phyloP scores from a whole-genome alignment of 2,113 vertebrate species.

The Geococcyx californianus region DNA sequence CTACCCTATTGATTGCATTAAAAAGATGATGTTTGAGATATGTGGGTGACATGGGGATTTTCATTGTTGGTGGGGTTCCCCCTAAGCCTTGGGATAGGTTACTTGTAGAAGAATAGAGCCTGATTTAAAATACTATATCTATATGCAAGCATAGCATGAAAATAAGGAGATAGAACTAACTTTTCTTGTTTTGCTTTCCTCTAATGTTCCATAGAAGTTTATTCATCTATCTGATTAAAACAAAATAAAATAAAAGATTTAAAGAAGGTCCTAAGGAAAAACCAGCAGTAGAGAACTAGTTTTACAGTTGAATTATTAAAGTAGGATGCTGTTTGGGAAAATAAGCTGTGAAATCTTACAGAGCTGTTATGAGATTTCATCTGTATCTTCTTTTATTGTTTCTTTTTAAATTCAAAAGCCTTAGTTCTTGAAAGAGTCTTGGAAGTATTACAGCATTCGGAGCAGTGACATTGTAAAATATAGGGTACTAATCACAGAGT shows the following conservation, averaged over 20 bases:
- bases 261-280: not conserved
- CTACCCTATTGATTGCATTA: not conserved
- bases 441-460: constrained; percentile 38
- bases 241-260: not conserved
- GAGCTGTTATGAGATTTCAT: constrained; percentile 31
- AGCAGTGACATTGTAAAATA: constrained; percentile 66
- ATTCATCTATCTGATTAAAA: constrained; percentile 23
- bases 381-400: constrained; percentile 42
- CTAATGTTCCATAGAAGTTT: not conserved
- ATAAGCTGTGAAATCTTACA: constrained; percentile 38
- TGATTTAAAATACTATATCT: not conserved
- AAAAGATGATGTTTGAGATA: constrained; percentile 12
- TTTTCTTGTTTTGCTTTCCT: constrained; percentile 6
- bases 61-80: not conserved
- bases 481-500: constrained; percentile 67
- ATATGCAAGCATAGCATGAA: not conserved
- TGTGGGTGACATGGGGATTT: not conserved
- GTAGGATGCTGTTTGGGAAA: constrained; percentile 18
- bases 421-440: constrained; percentile 59
- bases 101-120: not conserved
- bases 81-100: not conserved
- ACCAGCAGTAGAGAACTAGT: accelerated
- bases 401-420: constrained; percentile 49
- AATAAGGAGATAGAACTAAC: not conserved
- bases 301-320: constrained; percentile 40